phyloP scores from a whole-genome alignment of 2,888 invertebrate genomes.

The Cataglyphis rosenhaueri region DNA sequence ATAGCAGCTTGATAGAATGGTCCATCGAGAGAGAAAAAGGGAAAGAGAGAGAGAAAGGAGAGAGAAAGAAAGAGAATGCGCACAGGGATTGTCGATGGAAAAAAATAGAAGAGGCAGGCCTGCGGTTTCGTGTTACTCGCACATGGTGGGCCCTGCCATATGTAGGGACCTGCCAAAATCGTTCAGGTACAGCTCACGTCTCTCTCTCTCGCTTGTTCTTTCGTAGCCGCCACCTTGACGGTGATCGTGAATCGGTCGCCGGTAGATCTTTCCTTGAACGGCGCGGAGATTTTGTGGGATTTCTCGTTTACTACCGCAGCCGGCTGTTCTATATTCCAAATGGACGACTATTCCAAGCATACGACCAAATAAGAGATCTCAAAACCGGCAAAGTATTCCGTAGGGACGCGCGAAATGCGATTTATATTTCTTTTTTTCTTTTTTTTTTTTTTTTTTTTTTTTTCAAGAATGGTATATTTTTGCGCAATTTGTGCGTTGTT shows the following conservation, averaged over 20 bases:
- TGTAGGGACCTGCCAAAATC: conserved; percentile 70
- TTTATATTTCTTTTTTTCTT: neutral
- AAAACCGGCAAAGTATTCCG: neutral
- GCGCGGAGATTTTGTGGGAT: conserved; percentile 26
- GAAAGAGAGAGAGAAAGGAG: neutral
- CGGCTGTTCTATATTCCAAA: neutral
- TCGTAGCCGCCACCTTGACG: conserved; percentile 18
- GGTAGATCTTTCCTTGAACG: conserved; percentile 20
- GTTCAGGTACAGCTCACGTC: conserved; percentile 67
- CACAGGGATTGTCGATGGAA: conserved; percentile 33
- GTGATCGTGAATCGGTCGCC: conserved; percentile 18
- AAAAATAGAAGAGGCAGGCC: conserved; percentile 61
- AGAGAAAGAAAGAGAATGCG: neutral
- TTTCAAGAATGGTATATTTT: neutral
- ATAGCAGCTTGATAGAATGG: conserved; percentile 27
- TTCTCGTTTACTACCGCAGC: conserved; percentile 20
- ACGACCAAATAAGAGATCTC: conserved; percentile 14
- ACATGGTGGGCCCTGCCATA: conserved; percentile 68
- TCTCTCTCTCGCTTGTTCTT: conserved; percentile 29
- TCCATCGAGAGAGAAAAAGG: neutral
- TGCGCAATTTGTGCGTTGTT: neutral
- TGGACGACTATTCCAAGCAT: neutral
- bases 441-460: neutral
- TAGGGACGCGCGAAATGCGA: neutral
- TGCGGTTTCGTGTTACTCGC: conserved; percentile 76